phyloP scores from a whole-genome alignment of 1,140 invertebrate genomes.

The Lepidostoma basale region DNA sequence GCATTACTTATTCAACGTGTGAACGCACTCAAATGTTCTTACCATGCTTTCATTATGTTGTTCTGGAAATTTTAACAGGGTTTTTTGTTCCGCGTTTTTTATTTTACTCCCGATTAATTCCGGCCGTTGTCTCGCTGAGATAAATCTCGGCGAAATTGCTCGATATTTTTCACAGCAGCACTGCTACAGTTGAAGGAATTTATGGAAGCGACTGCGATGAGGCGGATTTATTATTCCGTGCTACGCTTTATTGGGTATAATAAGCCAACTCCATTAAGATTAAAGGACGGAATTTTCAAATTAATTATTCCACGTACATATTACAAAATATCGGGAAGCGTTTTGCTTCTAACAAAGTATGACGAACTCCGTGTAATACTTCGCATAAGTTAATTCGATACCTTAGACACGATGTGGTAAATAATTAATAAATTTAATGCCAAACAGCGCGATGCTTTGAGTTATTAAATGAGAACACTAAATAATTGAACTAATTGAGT shows the following conservation, averaged over 20 bases:
- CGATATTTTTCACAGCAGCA: slow-evolving; percentile 21
- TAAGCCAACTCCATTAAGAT: slow-evolving; percentile 19
- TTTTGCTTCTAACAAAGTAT: not conserved
- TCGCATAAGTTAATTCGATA: too few relatives aligned
- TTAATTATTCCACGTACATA: slow-evolving; percentile 10
- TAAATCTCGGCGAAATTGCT: slow-evolving; percentile 34
- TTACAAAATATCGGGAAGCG: not conserved
- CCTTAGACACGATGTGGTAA: too few relatives aligned
- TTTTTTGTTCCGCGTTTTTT: slow-evolving; percentile 15
- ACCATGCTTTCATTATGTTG: slow-evolving; percentile 28
- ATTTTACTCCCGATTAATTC: slow-evolving; percentile 32
- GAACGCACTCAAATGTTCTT: slow-evolving; percentile 37
- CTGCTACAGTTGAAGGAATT: slow-evolving; percentile 18
- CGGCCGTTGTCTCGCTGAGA: slow-evolving; percentile 32
- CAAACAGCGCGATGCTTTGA: too few relatives aligned
- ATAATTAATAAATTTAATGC: too few relatives aligned
- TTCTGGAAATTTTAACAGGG: slow-evolving; percentile 34
- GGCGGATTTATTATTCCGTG: slow-evolving; percentile 25
- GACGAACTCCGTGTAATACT: too few relatives aligned
- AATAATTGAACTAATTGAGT: too few relatives aligned
- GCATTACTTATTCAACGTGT: slow-evolving; percentile 32
- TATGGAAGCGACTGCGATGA: slow-evolving; percentile 11
- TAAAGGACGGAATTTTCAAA: not conserved
- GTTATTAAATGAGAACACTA: too few relatives aligned
- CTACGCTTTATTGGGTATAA: slow-evolving; percentile 15